Conservation (phyloP, 1,140 invertebrate genomes). For the Marisa cornuarietis region DNA sequence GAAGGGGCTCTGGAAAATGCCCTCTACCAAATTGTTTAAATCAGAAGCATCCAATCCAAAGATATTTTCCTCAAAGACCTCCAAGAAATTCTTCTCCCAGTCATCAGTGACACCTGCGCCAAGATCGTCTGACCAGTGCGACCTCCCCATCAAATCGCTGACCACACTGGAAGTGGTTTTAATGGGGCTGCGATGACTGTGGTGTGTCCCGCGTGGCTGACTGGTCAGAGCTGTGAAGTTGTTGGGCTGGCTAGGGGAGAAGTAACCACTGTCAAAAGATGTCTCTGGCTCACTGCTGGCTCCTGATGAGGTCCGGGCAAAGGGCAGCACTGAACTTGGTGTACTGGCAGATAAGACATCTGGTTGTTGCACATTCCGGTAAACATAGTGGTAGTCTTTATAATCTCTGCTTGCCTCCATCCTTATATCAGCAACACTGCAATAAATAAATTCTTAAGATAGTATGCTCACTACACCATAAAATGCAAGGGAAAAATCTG, state of each 20-base stretch:
- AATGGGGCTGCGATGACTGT: background rate
- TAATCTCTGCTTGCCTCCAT: conserved; percentile 5
- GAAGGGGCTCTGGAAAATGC: conserved; percentile 36
- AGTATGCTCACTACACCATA: too few relatives aligned
- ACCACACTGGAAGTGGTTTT: background rate
- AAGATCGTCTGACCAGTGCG: conserved; percentile 21
- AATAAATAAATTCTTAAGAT: background rate
- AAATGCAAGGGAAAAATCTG: too few relatives aligned
- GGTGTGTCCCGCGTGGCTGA: background rate
- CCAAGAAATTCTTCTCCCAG: conserved; percentile 46
- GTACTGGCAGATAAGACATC: background rate
- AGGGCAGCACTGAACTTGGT: background rate
- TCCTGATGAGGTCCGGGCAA: background rate
- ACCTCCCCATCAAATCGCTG: conserved; percentile 22
- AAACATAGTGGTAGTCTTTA: conserved; percentile 11
- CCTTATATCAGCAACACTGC: background rate
- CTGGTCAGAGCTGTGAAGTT: conserved; percentile 12
- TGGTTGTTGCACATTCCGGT: background rate
- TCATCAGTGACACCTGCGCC: conserved; percentile 33
- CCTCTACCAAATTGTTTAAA: conserved; percentile 28
- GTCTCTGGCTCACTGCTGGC: conserved; percentile 20
- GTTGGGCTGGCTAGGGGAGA: conserved; percentile 17
- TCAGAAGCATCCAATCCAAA: conserved; percentile 41
- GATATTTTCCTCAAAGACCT: conserved; percentile 46
- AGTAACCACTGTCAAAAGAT: conserved; percentile 39